Evolutionary conservation across 1,140 invertebrate species (phyloP), one percentile per base, ranked within the genome.

Genomic region (Anoplophora glabripennis): DNA sequence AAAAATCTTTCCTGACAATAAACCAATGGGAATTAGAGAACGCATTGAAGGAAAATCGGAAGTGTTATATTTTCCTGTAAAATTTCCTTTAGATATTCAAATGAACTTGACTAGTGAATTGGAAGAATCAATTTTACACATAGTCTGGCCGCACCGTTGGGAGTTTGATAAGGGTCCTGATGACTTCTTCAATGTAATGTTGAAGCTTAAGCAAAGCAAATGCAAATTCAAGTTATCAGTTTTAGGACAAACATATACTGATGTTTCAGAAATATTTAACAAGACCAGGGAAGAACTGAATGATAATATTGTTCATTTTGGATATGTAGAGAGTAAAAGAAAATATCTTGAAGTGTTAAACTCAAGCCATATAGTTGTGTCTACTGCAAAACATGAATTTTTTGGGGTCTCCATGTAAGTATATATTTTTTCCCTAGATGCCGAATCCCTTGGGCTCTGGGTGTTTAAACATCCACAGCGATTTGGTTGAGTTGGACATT

Each of bases 141-240:
- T 90, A 36, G 79, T 90, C 12, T 91, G 89, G 89, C 84, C 88
- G 11, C 88, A 90, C 76, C 76, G 89, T 68, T 90, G 89, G 88
- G 89, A 91, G 74, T 88, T 89, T 75, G 88, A 91, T 71, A 90
- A 90, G 75, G 82, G 85, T 73, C 89, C 89, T 8, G 79, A 85
- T 33, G 67, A 79, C 15, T 84, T 90, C 68, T 85, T 88, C 49
- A 67, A 80, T 7, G 79, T 81, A 3, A 64, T 89, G 1, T 75
- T 77, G 52, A 66, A 74, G 55, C 71, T 90, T n/a, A 76, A 81
- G 36, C 77, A 81, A 18, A 72, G 81, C 28, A 75, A 80, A 12
- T 71, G 77, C 33, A 67, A 79, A 34, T 90, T 90, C 68, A 66
- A 76, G 42, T 68, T 89, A 8, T 84, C 84, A n/a, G 81, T 89